phyloP scores from a whole-genome alignment of 2,797 vertebrate genomes.

The Phoeniculus purpureus region DNA sequence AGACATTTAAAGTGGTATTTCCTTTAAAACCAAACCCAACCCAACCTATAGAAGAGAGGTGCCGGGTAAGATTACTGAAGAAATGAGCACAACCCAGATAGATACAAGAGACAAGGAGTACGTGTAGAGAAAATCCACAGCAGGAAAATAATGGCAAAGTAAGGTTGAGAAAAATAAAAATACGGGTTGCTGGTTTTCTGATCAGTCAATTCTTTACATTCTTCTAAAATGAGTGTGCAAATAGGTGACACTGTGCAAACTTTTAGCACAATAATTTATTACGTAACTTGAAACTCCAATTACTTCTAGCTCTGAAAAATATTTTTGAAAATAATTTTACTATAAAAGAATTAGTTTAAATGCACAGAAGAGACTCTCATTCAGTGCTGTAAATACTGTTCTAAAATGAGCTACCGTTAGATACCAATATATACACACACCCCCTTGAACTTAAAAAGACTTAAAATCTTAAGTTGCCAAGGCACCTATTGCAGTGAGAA shows the following conservation, averaged over 20 bases:
- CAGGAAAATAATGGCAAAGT: slow-evolving; percentile 14
- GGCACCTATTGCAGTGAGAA: slow-evolving; percentile 61
- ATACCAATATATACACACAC: neutral
- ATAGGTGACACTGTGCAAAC: slow-evolving; percentile 48
- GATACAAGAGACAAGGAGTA: neutral
- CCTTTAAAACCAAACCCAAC: neutral
- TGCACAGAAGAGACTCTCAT: neutral
- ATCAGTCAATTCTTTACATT: neutral
- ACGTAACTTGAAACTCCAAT: neutral
- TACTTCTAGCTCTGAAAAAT: neutral
- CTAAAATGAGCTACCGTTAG: neutral
- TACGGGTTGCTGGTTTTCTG: neutral
- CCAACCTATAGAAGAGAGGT: neutral
- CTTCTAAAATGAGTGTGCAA: slow-evolving; percentile 46
- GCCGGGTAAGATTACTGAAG: slow-evolving; percentile 1
- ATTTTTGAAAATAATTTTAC: neutral
- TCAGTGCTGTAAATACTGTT: neutral
- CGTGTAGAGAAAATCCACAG: slow-evolving; percentile 13
- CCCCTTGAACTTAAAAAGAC: slow-evolving; percentile 24
- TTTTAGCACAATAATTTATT: neutral
- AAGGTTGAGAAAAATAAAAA: neutral
- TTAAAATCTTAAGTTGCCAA: slow-evolving; percentile 60
- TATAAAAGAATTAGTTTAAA: neutral
- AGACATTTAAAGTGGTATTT: neutral
- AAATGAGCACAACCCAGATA: neutral